These are phyloP conservation scores for Lipophrys pholis DNA, from an alignment of 2,113 vertebrate genomes.

Conservation along the genomic window DNA sequence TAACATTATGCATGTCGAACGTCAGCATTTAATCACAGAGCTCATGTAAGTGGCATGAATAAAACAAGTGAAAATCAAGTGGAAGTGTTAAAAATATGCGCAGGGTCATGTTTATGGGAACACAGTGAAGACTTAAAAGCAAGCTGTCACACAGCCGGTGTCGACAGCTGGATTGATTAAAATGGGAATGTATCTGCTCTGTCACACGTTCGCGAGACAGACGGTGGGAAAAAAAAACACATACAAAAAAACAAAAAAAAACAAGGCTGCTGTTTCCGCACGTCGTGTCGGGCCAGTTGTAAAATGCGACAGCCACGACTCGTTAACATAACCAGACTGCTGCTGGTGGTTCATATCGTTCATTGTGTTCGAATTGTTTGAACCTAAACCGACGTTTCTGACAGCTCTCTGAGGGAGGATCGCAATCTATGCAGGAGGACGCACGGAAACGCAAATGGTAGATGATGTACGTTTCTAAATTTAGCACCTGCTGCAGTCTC, in stretches of 20 bases:
- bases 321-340: background rate
- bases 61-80: background rate
- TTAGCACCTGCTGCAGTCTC: too few relatives aligned
- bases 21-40: background rate
- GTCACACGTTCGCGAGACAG: background rate
- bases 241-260: too few relatives aligned
- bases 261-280: background rate
- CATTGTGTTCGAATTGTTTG: background rate
- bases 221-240: too few relatives aligned
- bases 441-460: background rate
- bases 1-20: too few relatives aligned
- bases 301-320: background rate
- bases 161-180: too few relatives aligned
- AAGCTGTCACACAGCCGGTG: too few relatives aligned
- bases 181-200: too few relatives aligned
- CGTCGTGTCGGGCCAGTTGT: background rate
- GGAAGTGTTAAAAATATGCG: background rate
- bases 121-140: too few relatives aligned
- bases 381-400: background rate
- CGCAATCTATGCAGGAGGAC: background rate
- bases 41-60: background rate
- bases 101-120: too few relatives aligned
- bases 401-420: background rate
- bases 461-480: too few relatives aligned
- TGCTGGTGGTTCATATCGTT: background rate